Conservation (phyloP, 2,113 vertebrate genomes). For the Lepisosteus oculatus region DNA sequence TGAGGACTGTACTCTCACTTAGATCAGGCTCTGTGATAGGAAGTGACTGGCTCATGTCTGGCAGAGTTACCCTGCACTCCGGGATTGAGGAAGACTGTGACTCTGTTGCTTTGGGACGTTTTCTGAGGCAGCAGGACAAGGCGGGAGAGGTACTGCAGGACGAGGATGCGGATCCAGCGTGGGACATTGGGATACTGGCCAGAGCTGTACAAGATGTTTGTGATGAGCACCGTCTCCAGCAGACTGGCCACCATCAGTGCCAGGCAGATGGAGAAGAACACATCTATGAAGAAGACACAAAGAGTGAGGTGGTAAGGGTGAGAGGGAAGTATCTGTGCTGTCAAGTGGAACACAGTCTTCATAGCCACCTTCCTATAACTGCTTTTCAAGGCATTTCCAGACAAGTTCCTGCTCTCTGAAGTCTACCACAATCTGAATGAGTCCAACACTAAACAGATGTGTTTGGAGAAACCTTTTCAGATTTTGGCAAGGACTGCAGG, state of each 20-base stretch:
- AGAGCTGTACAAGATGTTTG: constrained; percentile 46
- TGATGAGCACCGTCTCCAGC: constrained; percentile 58
- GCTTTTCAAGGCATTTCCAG: too few species aligned
- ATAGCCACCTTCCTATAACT: neutral
- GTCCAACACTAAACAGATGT: too few species aligned
- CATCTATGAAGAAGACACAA: constrained; percentile 35
- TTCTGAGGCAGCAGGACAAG: constrained; percentile 38
- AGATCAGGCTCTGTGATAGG: too few species aligned
- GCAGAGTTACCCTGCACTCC: neutral
- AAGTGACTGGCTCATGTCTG: too few species aligned
- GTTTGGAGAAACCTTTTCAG: too few species aligned
- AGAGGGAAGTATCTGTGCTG: neutral
- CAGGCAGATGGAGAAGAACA: constrained; percentile 60
- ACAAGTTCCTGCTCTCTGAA: too few species aligned
- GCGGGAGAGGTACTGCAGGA: constrained; percentile 40
- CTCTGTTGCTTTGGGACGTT: neutral
- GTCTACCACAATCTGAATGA: too few species aligned
- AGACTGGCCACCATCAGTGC: constrained; percentile 63
- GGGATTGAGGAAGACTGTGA: constrained; percentile 11
- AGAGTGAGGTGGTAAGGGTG: neutral
- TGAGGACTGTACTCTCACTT: too few species aligned
- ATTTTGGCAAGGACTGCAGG: too few species aligned
- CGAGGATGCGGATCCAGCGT: constrained; percentile 41
- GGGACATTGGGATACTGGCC: constrained; percentile 36
- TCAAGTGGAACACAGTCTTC: neutral